Conservation (phyloP, 2,888 invertebrate genomes). For the Cabera pusaria region DNA sequence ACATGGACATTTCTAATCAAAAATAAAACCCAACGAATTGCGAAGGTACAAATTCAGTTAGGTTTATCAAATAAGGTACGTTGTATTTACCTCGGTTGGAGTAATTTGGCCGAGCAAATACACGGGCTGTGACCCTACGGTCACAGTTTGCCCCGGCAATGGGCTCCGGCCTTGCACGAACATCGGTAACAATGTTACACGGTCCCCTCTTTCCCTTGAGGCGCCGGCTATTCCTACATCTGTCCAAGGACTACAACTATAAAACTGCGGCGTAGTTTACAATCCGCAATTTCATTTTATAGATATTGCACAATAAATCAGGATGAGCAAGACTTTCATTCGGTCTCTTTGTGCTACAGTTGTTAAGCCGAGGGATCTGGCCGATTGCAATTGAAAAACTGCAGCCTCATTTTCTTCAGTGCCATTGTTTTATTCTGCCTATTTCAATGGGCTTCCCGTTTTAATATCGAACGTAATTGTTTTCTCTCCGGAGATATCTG, state of each 20-base stretch:
- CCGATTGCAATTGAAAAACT: constrained; percentile 58
- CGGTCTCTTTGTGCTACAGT: constrained; percentile 50
- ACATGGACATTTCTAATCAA: constrained; percentile 52
- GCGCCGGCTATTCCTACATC: constrained; percentile 70
- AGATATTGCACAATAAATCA: constrained; percentile 66
- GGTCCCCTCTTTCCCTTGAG: constrained; percentile 68
- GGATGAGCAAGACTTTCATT: constrained; percentile 53
- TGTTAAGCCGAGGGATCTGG: constrained; percentile 43
- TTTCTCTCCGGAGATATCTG: constrained; percentile 42
- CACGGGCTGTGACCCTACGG: constrained; percentile 67
- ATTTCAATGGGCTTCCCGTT: constrained; percentile 45
- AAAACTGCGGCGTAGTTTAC: constrained; percentile 66
- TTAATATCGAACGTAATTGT: constrained; percentile 52
- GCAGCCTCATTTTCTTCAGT: constrained; percentile 53
- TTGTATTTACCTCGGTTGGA: constrained; percentile 59
- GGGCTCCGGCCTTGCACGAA: constrained; percentile 70
- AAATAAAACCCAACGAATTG: constrained; percentile 40
- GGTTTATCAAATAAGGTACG: constrained; percentile 61
- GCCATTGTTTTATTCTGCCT: constrained; percentile 47
- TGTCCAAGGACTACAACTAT: constrained; percentile 66
- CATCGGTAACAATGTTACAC: constrained; percentile 75
- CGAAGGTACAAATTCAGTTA: constrained; percentile 39
- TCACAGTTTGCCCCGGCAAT: constrained; percentile 68
- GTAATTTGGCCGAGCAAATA: constrained; percentile 69
- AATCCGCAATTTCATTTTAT: constrained; percentile 69